Percentiles rank a stretch among this genome's conserved stretches.
Conservation (phyloP, 2,888 invertebrate species). For the Acanthosepion esculentum region DNA sequence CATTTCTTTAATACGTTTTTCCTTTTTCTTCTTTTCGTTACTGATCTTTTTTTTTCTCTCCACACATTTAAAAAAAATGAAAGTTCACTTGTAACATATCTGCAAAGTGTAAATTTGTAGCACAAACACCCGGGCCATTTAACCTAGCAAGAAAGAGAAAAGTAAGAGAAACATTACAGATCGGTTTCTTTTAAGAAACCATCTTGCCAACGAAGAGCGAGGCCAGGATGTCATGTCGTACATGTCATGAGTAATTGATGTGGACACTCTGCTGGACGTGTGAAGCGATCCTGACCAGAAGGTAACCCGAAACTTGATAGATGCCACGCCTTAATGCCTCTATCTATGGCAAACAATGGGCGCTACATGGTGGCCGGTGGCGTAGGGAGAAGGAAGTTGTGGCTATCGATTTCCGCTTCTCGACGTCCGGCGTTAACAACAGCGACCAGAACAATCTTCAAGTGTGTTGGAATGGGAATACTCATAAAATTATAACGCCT, state of each 20-base stretch:
- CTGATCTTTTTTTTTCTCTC: background rate
- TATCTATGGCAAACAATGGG: background rate
- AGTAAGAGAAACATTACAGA: background rate
- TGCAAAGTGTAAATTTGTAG: background rate
- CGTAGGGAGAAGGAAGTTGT: background rate
- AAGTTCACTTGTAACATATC: background rate
- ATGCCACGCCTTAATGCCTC: slow-evolving; percentile 33
- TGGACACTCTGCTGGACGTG: slow-evolving; percentile 33
- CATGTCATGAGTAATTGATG: slow-evolving; percentile 23
- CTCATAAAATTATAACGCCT: slow-evolving; percentile 6
- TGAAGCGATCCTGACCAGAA: slow-evolving; percentile 13
- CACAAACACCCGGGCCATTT: background rate
- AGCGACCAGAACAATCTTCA: slow-evolving; percentile 17
- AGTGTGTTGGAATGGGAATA: background rate
- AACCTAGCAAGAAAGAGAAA: slow-evolving; percentile 8
- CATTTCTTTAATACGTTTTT: background rate
- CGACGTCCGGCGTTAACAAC: slow-evolving; percentile 2
- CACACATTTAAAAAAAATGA: background rate
- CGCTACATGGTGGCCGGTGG: background rate
- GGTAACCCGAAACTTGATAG: slow-evolving; percentile 33
- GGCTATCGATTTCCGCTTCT: background rate
- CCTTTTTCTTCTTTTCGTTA: background rate
- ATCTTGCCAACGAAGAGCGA: slow-evolving; percentile 20
- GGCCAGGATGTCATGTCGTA: background rate
- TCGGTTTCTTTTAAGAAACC: slow-evolving; percentile 4